These are phyloP conservation scores for Sternarchorhynchus goeldii DNA, from an alignment of 2,797 vertebrate genomes.

Conservation along the genomic window DNA sequence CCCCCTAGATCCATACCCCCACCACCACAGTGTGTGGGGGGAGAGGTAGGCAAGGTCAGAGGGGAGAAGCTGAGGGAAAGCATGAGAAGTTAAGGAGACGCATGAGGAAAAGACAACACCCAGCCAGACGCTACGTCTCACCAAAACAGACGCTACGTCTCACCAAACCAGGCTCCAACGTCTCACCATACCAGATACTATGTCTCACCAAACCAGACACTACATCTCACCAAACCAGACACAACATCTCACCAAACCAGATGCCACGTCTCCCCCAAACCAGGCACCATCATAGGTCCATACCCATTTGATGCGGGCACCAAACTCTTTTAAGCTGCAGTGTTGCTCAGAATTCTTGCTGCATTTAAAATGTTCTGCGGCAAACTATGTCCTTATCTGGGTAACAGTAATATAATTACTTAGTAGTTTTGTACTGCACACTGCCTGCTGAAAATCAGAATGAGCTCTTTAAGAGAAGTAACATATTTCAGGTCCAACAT, in stretches of 20 bases:
- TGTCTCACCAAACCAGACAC: background rate
- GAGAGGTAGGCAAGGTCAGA: slow-evolving; percentile 65
- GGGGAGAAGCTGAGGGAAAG: slow-evolving; percentile 38
- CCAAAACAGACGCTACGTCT: background rate
- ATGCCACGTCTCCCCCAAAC: no score
- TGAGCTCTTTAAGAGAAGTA: slow-evolving; percentile 33
- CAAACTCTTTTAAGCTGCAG: background rate
- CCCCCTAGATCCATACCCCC: slow-evolving; percentile 79
- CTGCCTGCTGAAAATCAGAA: slow-evolving; percentile 19
- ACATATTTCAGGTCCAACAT: slow-evolving; percentile 58
- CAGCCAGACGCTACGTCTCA: background rate
- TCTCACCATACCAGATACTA: background rate
- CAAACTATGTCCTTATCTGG: slow-evolving; percentile 7
- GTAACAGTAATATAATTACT: slow-evolving; percentile 6
- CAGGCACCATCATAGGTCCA: no score
- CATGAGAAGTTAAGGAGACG: slow-evolving; percentile 5
- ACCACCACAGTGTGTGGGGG: slow-evolving; percentile 80
- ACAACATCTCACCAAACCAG: no score
- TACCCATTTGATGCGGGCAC: background rate
- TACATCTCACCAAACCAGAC: no score
- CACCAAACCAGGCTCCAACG: background rate
- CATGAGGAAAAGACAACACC: background rate
- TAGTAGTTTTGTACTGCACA: slow-evolving; percentile 6
- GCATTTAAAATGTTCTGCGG: slow-evolving; percentile 17
- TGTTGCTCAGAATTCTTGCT: slow-evolving; percentile 7